Base-by-base conservation (phyloP, 2,797 vertebrate species). In the Acanthornis magna region DNA sequence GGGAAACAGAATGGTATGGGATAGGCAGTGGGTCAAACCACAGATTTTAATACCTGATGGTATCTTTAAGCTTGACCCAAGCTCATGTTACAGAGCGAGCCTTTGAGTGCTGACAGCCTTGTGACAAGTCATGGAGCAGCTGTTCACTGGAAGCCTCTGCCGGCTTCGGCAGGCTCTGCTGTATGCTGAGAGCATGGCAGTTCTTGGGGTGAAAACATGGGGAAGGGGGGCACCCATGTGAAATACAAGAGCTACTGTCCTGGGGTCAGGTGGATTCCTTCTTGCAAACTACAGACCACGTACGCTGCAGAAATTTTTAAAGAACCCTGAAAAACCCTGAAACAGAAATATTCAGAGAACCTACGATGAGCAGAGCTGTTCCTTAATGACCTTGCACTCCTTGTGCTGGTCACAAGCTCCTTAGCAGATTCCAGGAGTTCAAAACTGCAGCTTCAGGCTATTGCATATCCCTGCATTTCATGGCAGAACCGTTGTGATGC, bases 201-300 rank as follows among this genome's bases (percentile, higher is more conserved):
- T 17, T 22, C 29, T 23, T n/a, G 1, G 10, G 13, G 30, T 51
- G 66, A 36, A 29, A 36, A 43, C 0, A 0, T 38, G 48, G 34
- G 11, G 62, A 51, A 75, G 26, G 14, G 47, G 38, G 54, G 8
- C 13, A 15, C 25, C 12, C 12, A 11, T 25, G 21, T 74, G 61
- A 47, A 72, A 51, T 54, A n/a, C 29, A 61, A 43, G 62, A 78
- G 22, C 40, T 55, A 0, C 26, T 65, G 21, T 4, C 34, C 27
- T 74, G 32, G 32, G 26, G 43, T 25, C 45, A 48, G 6, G 17
- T 19, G 38, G 23, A 32, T 73, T 80, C 42, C 12, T 67, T 71
- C 23, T 47, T 73, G 67, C 18, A 63, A 57, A 30, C 26, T 77
- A 8, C 40, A 55, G 32, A 48, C 15, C 15, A 13, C 2, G 1